These are phyloP conservation scores for Pegoplata infirma DNA, from an alignment of 2,888 invertebrate species.

Conservation along the genomic window DNA sequence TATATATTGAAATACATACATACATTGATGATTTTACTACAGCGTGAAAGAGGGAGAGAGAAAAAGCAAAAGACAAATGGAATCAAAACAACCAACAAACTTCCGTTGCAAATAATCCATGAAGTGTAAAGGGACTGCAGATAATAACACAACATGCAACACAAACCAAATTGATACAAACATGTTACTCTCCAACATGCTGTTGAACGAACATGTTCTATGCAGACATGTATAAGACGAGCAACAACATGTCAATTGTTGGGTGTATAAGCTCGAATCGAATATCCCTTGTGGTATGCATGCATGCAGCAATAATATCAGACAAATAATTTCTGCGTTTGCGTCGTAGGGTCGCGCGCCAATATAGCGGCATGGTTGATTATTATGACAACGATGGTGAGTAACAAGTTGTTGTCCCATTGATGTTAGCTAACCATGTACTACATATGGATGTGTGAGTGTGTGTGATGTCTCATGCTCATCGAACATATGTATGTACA, in stretches of 20 bases:
- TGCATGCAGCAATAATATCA: neutral
- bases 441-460: too few species aligned
- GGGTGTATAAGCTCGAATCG: neutral
- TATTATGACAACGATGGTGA: constrained; percentile 27
- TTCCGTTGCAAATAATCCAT: too few species aligned
- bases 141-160: constrained; percentile 1
- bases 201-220: neutral
- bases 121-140: neutral
- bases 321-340: constrained; percentile 18
- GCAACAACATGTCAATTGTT: neutral
- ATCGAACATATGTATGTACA: constrained; percentile 18
- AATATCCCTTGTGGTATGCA: neutral
- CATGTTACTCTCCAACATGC: neutral
- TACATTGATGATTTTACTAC: neutral
- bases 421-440: constrained; percentile 20
- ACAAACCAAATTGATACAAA: neutral
- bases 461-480: constrained; percentile 2
- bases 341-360: constrained; percentile 25
- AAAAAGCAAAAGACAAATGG: too few species aligned
- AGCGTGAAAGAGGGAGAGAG: neutral
- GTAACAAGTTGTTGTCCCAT: constrained; percentile 64
- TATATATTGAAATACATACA: neutral
- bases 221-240: neutral
- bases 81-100: too few species aligned
- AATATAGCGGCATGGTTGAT: constrained; percentile 21